These are phyloP conservation scores for Chiroxiphia lanceolata DNA, from an alignment of 2,797 vertebrate species.

Conservation along the genomic window DNA sequence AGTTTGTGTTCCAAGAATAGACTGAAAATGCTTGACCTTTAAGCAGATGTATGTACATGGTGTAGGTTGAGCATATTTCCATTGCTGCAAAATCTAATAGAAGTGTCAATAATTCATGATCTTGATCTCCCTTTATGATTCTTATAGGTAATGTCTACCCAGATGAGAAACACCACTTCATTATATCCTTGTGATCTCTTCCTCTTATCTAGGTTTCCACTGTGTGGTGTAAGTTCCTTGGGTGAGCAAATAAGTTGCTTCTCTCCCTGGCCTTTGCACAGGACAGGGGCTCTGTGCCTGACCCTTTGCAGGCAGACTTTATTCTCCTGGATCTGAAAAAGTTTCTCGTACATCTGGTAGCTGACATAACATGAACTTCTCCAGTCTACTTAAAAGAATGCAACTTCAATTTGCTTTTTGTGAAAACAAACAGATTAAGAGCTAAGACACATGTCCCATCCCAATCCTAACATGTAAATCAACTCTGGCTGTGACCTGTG, in stretches of 20 bases:
- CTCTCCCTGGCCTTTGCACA: background rate
- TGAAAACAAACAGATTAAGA: slow-evolving; percentile 23
- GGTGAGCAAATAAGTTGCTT: background rate
- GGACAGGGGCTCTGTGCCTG: background rate
- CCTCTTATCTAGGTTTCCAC: background rate
- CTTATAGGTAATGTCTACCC: background rate
- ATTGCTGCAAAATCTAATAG: background rate
- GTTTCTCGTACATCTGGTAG: background rate
- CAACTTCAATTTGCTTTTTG: background rate
- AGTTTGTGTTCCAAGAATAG: background rate
- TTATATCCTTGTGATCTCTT: background rate
- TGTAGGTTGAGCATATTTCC: background rate
- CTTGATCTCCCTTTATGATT: background rate
- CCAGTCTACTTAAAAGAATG: background rate
- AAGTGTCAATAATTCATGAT: background rate
- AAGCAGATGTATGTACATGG: background rate
- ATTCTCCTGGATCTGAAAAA: background rate
- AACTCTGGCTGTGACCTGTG: background rate
- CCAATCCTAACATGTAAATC: background rate
- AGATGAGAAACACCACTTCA: background rate
- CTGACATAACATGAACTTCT: background rate
- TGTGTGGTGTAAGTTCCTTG: accelerated
- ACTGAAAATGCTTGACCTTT: background rate
- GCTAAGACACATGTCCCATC: background rate
- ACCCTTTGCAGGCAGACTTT: background rate